Evolutionary conservation across 2,888 invertebrate genomes (phyloP).

Genomic region (Agelastica alni): DNA sequence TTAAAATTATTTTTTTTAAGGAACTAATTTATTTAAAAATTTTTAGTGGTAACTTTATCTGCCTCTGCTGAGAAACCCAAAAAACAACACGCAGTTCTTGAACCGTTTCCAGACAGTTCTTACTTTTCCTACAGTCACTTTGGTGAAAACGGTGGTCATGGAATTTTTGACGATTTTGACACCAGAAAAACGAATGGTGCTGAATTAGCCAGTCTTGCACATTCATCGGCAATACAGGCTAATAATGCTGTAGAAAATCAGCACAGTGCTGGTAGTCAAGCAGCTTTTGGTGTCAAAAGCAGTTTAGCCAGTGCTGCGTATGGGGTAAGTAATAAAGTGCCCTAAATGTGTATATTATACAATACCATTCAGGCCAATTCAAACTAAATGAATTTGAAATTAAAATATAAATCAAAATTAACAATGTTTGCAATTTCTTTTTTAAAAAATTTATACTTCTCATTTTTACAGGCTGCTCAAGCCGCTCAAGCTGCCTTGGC

Average conservation of each 20-base stretch:
- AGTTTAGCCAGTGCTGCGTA: slow-evolving; percentile 72
- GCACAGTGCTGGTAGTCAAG: slow-evolving; percentile 72
- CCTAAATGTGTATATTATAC: no score
- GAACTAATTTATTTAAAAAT: no score
- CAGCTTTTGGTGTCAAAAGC: slow-evolving; percentile 74
- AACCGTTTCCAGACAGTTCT: slow-evolving; percentile 13
- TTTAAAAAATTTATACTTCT: background rate
- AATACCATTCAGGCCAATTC: no score
- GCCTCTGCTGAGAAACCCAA: slow-evolving; percentile 9
- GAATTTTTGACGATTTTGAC: background rate
- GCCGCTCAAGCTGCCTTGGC: slow-evolving; percentile 66
- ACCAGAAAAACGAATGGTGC: slow-evolving; percentile 57
- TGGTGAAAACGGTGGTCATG: slow-evolving; percentile 6
- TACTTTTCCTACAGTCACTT: slow-evolving; percentile 9
- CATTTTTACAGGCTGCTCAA: slow-evolving; percentile 60
- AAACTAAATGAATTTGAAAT: background rate
- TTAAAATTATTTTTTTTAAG: no score
- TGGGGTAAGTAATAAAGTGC: slow-evolving; percentile 42
- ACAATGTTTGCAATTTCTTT: no score
- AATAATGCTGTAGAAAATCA: slow-evolving; percentile 70
- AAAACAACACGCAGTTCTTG: slow-evolving; percentile 13
- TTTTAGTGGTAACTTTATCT: slow-evolving; percentile 6
- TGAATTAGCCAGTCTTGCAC: slow-evolving; percentile 67
- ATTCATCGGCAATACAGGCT: slow-evolving; percentile 73
- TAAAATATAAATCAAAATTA: background rate